phyloP scores from a whole-genome alignment of 2,888 invertebrate species.

The Notodonta dromedarius region DNA sequence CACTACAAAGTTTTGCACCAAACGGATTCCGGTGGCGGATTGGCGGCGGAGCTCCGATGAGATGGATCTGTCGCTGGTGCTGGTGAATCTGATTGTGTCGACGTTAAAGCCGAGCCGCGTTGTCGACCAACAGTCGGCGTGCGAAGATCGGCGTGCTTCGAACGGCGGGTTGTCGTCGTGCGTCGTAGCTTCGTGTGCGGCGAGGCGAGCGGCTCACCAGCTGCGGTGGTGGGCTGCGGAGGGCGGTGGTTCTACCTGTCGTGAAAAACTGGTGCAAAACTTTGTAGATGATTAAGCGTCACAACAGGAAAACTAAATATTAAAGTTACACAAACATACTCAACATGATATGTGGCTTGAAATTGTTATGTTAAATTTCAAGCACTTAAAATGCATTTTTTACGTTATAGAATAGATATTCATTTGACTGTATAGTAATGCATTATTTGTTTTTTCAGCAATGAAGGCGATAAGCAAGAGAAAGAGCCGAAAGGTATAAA shows the following conservation, averaged over 20 bases:
- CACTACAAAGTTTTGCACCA: constrained; percentile 84
- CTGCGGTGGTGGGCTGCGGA: not conserved
- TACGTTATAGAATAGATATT: constrained; percentile 8
- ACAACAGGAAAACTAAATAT: constrained; percentile 30
- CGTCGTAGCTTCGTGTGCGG: constrained; percentile 14
- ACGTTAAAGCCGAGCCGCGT: constrained; percentile 5
- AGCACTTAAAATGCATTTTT: constrained; percentile 10
- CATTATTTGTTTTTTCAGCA: constrained; percentile 67
- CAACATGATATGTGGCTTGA: constrained; percentile 20
- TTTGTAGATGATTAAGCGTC: constrained; percentile 73
- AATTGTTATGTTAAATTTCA: constrained; percentile 18
- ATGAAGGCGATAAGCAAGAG: constrained; percentile 68
- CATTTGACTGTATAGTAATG: constrained; percentile 32
- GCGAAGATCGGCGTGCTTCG: constrained; percentile 15
- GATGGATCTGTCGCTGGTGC: not conserved
- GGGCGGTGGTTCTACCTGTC: constrained; percentile 18
- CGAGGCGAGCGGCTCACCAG: not conserved
- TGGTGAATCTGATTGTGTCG: constrained; percentile 8
- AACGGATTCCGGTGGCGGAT: constrained; percentile 20
- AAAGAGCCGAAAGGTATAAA: constrained; percentile 69
- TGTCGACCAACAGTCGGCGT: constrained; percentile 7
- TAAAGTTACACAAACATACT: constrained; percentile 22
- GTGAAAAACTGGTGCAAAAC: constrained; percentile 81
- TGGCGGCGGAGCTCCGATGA: constrained; percentile 22
- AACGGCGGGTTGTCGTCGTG: constrained; percentile 4